phyloP scores from a whole-genome alignment of 2,888 invertebrate species.

The Chrysolina americana region DNA sequence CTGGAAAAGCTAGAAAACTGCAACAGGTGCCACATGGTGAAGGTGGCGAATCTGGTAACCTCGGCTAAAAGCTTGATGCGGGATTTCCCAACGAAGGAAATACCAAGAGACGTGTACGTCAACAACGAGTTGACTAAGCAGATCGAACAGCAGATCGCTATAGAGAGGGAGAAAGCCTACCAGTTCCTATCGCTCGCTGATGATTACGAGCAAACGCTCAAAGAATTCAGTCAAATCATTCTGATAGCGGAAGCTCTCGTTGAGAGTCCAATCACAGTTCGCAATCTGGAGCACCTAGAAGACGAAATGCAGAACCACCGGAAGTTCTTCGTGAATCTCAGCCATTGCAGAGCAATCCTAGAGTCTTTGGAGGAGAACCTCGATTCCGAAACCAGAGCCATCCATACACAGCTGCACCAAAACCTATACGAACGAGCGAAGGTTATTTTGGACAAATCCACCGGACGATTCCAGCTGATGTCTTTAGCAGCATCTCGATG shows the following conservation, averaged over 20 bases:
- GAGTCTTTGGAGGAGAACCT: slow-evolving; percentile 89
- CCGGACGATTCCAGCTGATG: slow-evolving; percentile 86
- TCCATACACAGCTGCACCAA: slow-evolving; percentile 82
- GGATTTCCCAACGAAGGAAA: slow-evolving; percentile 79
- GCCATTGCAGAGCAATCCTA: slow-evolving; percentile 88
- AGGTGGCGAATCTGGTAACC: slow-evolving; percentile 76
- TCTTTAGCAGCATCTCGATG: slow-evolving; percentile 88
- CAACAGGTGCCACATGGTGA: slow-evolving; percentile 77
- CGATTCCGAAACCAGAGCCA: slow-evolving; percentile 83
- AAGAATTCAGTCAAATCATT: slow-evolving; percentile 89
- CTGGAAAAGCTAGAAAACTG: slow-evolving; percentile 80
- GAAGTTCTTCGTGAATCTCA: slow-evolving; percentile 90
- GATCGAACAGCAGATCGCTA: slow-evolving; percentile 78
- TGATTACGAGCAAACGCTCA: slow-evolving; percentile 90
- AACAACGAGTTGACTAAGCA: slow-evolving; percentile 79
- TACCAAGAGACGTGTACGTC: slow-evolving; percentile 78
- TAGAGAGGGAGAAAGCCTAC: slow-evolving; percentile 83
- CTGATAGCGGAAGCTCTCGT: slow-evolving; percentile 87
- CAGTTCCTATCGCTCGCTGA: slow-evolving; percentile 84
- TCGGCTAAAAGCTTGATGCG: slow-evolving; percentile 77
- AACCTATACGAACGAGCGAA: slow-evolving; percentile 84
- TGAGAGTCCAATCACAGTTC: slow-evolving; percentile 83
- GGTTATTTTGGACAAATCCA: slow-evolving; percentile 84
- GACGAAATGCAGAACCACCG: slow-evolving; percentile 92
- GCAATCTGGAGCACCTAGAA: slow-evolving; percentile 84